Conservation (phyloP, 2,888 invertebrate genomes). For the Drosophila greeni region DNA sequence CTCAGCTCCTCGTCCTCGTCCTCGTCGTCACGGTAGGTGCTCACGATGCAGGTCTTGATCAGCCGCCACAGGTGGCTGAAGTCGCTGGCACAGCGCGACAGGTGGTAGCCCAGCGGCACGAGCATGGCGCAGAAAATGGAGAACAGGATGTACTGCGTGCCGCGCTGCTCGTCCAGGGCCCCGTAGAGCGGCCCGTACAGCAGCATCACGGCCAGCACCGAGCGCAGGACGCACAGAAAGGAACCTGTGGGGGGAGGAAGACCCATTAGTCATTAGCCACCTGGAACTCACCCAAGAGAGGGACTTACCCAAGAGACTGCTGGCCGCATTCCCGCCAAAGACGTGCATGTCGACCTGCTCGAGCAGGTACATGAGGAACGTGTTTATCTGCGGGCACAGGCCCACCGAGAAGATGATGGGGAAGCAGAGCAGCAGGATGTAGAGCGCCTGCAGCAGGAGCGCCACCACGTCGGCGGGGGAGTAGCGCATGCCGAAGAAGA, state of each 20-base stretch:
- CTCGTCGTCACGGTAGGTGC: constrained; percentile 87
- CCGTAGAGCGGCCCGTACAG: constrained; percentile 93
- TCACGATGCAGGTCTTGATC: constrained; percentile 86
- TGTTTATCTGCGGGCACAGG: constrained; percentile 97
- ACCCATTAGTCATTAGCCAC: not conserved
- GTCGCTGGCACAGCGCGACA: constrained; percentile 95
- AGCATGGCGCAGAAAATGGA: constrained; percentile 95
- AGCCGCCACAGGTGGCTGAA: constrained; percentile 93
- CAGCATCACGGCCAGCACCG: constrained; percentile 87
- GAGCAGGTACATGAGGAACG: constrained; percentile 96
- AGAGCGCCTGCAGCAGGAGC: constrained; percentile 85
- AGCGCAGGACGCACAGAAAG: constrained; percentile 89
- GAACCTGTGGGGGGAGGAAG: constrained; percentile 78
- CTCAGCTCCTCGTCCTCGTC: constrained; percentile 80
- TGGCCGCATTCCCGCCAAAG: constrained; percentile 93
- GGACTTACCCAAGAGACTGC: constrained; percentile 85
- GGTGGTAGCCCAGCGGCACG: constrained; percentile 92
- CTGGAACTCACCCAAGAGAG: not conserved
- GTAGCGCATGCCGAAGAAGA: constrained; percentile 75
- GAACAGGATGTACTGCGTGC: constrained; percentile 94
- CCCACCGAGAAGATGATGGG: constrained; percentile 97
- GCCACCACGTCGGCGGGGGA: constrained; percentile 83
- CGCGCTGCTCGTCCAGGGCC: constrained; percentile 89
- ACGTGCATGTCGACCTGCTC: constrained; percentile 96
- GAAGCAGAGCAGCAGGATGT: constrained; percentile 91